Evolutionary conservation across 92 coral and sea anemone genomes (phyloP).

Genomic region (Epizoanthus ramosus): DNA sequence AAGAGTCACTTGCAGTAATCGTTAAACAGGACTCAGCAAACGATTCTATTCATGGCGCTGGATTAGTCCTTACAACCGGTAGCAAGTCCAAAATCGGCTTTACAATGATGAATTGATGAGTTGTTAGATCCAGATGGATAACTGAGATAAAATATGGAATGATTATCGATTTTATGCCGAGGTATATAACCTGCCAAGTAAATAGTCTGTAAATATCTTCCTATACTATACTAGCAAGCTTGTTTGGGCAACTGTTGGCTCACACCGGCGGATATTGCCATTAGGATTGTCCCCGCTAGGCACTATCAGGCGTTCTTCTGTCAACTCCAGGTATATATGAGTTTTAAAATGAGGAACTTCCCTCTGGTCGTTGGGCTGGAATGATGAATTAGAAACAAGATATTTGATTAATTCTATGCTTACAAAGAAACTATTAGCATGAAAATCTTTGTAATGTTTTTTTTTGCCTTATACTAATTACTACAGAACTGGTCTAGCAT

Average conservation of each 20-base stretch:
- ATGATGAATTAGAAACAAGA: no score
- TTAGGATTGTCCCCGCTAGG: not conserved
- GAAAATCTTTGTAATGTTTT: no score
- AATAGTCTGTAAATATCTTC: not conserved
- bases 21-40: not conserved
- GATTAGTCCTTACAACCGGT: not conserved
- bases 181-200: not conserved
- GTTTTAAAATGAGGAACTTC: no score
- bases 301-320: not conserved
- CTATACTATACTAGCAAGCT: not conserved
- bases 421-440: no score
- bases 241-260: not conserved
- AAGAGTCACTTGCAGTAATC: not conserved
- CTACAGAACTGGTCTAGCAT: no score
- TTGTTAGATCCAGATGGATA: not conserved
- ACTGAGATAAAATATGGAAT: not conserved
- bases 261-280: not conserved
- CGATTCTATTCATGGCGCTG: not conserved
- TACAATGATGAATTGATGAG: not conserved
- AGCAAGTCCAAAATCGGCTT: not conserved
- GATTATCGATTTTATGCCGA: not conserved
- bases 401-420: no score
- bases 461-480: no score
- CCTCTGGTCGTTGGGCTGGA: no score
- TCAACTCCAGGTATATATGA: not conserved